Evolutionary conservation across 2,888 invertebrate genomes (phyloP), one percentile per base, ranked within the genome.

Genomic region (Pachycephus smyrnensis): DNA sequence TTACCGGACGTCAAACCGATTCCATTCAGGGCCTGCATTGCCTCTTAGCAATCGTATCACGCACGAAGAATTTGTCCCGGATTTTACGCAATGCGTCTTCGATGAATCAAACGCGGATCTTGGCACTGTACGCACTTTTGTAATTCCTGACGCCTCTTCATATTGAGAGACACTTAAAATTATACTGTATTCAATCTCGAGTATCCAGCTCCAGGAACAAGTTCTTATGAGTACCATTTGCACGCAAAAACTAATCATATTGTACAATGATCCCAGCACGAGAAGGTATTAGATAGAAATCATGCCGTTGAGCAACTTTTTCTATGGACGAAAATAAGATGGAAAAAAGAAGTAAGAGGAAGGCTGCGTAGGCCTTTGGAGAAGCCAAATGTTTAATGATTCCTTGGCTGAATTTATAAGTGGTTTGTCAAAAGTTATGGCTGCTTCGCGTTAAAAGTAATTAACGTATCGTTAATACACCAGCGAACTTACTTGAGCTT

Each of bases 81-180:
- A 75, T 77, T 82, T 83, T 84, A 80, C 82, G 84, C 83, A 86
- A 86, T 79, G 76, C 74, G 23, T 75, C 73, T 78, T 77, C 76
- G 80, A 81, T 86, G 86, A 86, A 83, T 87, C 87, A 82, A 86
- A 82, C 78, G 75, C 82, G 82, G 83, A 87, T 87, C 31, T 71
- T 15, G 33, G 11, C 9, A 3, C 71, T 33, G 31, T 9, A 71
- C 71, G 71, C 31, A 71, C 71, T 71, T 71, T 71, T 32, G 12
- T 71, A 71, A 71, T 71, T 71, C 11, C 30, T 11, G 3, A 15
- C 23, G 31, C 23, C 30, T 71, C 33, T 71, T 71, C 71, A 32
- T 71, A 71, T 12, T 0, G 71, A 32, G 4, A 15, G 31, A 15
- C 15, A 71, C 15, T 71, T 71, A 23, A 71, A 31, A 71, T 71